Evolutionary conservation across 2,113 vertebrate species (phyloP), one percentile per base, ranked within the genome.

Genomic region (Crocuta crocuta): DNA sequence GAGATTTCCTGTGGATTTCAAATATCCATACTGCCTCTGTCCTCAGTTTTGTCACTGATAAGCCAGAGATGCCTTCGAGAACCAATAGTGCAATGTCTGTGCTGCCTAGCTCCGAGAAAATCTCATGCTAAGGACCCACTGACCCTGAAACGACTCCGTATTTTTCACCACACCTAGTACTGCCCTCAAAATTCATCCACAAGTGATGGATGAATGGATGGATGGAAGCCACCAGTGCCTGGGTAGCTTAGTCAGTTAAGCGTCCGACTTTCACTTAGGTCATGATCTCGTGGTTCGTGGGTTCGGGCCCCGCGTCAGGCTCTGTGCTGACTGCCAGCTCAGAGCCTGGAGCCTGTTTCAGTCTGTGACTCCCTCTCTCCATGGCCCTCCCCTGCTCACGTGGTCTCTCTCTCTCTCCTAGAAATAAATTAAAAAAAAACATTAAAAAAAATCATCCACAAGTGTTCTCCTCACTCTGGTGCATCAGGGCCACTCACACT

Each of bases 1-100:
- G 93, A 93, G 95, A 87, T 92, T 93, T 97, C 95, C 95, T 97
- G 82, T 78, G 89, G 96, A 94, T 97, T 97, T 95, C 95, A 95
- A 87, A 98, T 93, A 97, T 45, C 82, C 68, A 89, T 21, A 43
- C 63, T 63, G 95, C 82, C 86, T 86, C 87, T 84, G 33, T 45
- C 43, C 79, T 95, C 89, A 21, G 28, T 95, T 68, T 92, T 61
- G 48, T 63, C 93, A 93, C 1, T 63, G 85, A 89, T 66, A 95
- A 97, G 10, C 43, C 35, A 78, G 82, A 43, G n/a, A 24, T 71
- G 73, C 74, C 89, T 95, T 50, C n/a, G 74, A 91, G 39, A 95
- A 74, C 66, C 73, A 48, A 50, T 0, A 94, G 53, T 16, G 10
- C 85, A 92, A 68, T 9, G 19, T 43, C 65, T 66, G 61, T 84